Percentiles rank a stretch among this genome's conserved stretches.
These are phyloP conservation scores for Colistium nudipinnis DNA, from an alignment of 2,113 vertebrate species.

Conservation along the genomic window DNA sequence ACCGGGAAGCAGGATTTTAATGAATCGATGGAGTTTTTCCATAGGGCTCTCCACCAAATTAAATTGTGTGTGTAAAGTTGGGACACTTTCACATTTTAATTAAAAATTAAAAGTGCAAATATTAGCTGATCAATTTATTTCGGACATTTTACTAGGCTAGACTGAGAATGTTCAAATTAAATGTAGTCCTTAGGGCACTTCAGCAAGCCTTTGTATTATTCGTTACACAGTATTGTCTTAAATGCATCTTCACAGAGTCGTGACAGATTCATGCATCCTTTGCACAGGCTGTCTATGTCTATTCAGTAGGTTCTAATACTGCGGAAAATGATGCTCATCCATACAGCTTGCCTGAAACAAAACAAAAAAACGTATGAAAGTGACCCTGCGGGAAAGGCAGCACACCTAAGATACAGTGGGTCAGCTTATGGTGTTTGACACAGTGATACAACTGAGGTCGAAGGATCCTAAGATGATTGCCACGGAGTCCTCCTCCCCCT, in stretches of 20 bases:
- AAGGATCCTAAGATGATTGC: constrained; percentile 38
- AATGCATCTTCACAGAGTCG: not conserved
- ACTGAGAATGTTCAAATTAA: no score
- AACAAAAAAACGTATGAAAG: not conserved
- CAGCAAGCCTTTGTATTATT: not conserved
- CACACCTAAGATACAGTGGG: not conserved
- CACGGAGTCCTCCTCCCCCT: constrained; percentile 16
- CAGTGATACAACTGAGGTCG: constrained; percentile 32
- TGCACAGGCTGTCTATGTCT: not conserved
- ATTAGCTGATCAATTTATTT: no score
- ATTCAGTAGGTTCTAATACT: not conserved
- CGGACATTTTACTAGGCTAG: no score
- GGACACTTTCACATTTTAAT: no score
- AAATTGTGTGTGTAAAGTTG: no score
- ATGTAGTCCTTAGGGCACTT: not conserved
- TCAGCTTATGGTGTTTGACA: constrained; percentile 16
- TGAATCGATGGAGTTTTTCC: no score
- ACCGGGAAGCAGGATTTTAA: constrained; percentile 2
- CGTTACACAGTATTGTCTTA: not conserved
- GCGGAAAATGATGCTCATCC: not conserved
- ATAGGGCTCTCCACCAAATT: no score
- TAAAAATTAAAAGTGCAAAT: no score
- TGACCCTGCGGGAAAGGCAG: not conserved
- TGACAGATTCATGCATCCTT: not conserved
- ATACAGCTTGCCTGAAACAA: not conserved